These are phyloP conservation scores for Rhopalosiphum padi DNA, from an alignment of 1,140 invertebrate genomes.

Conservation along the genomic window DNA sequence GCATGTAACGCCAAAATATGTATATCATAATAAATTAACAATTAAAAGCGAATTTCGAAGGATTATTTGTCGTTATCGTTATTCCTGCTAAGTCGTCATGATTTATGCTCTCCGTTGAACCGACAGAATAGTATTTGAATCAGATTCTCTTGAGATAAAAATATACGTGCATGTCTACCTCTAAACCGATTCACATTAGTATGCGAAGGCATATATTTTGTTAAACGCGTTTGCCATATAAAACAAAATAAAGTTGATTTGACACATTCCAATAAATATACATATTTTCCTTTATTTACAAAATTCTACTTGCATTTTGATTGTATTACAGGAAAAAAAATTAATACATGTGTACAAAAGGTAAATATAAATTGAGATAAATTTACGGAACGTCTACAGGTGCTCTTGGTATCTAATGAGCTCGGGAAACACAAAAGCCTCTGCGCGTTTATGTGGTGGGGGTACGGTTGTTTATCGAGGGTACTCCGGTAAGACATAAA, in stretches of 20 bases:
- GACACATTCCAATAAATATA: slow-evolving; percentile 17
- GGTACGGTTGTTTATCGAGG: slow-evolving; percentile 46
- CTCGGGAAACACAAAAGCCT: slow-evolving; percentile 36
- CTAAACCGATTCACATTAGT: slow-evolving; percentile 31
- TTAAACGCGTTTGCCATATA: background rate
- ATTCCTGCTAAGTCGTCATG: background rate
- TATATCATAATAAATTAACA: slow-evolving; percentile 4
- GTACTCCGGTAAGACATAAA: slow-evolving; percentile 49
- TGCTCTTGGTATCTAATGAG: slow-evolving; percentile 37
- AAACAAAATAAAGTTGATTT: slow-evolving; percentile 28
- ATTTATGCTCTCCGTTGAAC: background rate
- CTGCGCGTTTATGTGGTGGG: background rate
- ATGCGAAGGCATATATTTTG: background rate
- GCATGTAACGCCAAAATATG: background rate
- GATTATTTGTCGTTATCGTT: background rate
- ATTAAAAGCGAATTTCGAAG: background rate
- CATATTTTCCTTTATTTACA: background rate
- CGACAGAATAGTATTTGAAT: background rate
- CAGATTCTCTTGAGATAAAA: background rate
- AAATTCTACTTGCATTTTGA: background rate
- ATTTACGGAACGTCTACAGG: slow-evolving; percentile 42
- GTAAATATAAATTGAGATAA: slow-evolving; percentile 48
- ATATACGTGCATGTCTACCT: background rate
- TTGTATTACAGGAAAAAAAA: background rate
- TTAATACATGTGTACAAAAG: background rate